Evolutionary conservation across 92 coral and sea anemone species (phyloP).

Genomic region (Pocillopora grandis): DNA sequence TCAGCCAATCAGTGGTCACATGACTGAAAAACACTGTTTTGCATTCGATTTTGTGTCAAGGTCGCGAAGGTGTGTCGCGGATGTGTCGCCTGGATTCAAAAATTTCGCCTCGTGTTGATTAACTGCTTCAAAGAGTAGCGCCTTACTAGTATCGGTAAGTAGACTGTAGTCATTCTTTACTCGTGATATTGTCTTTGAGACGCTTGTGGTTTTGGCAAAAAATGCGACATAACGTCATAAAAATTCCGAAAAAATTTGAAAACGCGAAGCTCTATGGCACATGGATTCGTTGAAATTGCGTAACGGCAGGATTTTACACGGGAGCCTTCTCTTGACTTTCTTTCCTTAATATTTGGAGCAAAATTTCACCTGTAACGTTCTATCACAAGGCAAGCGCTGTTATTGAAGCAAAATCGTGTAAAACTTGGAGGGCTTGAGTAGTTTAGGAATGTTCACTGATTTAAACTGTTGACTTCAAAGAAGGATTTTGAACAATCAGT

Average conservation of each 20-base stretch:
- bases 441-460: not conserved
- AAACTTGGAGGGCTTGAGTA: too few species aligned
- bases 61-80: not conserved
- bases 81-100: not conserved
- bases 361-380: too few species aligned
- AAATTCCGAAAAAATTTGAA: not conserved
- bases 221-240: not conserved
- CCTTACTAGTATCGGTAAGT: slow-evolving; percentile 33
- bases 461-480: not conserved
- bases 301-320: too few species aligned
- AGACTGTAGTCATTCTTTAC: not conserved
- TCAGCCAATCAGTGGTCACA: slow-evolving; percentile 40
- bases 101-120: not conserved
- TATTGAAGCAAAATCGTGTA: too few species aligned
- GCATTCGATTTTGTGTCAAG: not conserved
- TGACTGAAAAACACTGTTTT: slow-evolving; percentile 19
- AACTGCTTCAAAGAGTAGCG: slow-evolving; percentile 15
- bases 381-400: too few species aligned
- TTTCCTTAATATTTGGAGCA: too few species aligned
- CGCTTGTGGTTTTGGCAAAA: not conserved
- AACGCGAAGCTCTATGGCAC: not conserved
- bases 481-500: not conserved
- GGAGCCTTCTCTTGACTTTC: too few species aligned
- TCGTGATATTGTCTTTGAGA: not conserved
- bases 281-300: not conserved